A percentile compares a stretch with the other conserved stretches of the same genome.
These are phyloP conservation scores for Actinostola sp. DNA, from an alignment of 92 coral and sea anemone species.

Conservation along the genomic window DNA sequence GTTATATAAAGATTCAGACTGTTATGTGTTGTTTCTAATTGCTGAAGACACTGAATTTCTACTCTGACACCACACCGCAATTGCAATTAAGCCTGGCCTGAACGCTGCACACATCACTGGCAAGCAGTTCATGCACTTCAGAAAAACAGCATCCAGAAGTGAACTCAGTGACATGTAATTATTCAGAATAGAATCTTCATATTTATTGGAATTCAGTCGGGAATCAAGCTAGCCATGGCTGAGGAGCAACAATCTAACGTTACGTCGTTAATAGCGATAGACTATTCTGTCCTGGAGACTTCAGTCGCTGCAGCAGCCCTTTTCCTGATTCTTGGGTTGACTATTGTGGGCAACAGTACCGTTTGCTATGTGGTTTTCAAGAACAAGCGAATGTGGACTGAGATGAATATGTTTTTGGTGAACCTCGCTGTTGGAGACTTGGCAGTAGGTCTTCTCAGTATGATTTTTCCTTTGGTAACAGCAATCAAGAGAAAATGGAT, in stretches of 20 bases:
- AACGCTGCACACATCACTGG: not conserved
- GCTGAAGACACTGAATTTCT: not conserved
- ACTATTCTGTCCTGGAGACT: conserved; percentile 57
- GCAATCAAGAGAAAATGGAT: conserved; percentile 61
- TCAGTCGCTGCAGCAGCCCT: conserved; percentile 56
- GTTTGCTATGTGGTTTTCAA: conserved; percentile 65
- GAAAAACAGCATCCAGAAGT: conserved; percentile 1
- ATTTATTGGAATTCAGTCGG: not conserved
- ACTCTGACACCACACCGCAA: not conserved
- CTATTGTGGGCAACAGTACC: conserved; percentile 63
- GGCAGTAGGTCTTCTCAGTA: conserved; percentile 71
- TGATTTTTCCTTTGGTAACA: conserved; percentile 70
- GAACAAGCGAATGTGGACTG: conserved; percentile 84
- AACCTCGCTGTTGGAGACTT: conserved; percentile 80
- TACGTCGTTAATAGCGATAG: not conserved
- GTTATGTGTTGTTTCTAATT: not conserved
- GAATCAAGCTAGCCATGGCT: not conserved
- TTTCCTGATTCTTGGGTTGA: conserved; percentile 50
- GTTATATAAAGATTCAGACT: not conserved
- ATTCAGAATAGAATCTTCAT: too few species aligned
- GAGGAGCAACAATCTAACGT: not conserved
- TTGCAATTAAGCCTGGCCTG: too few species aligned
- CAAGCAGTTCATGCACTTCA: too few species aligned
- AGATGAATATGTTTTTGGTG: conserved; percentile 77
- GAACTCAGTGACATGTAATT: conserved; percentile 15